Percentiles rank a stretch among this genome's conserved stretches.
phyloP scores from a whole-genome alignment of 2,113 vertebrate species.

The Chaetura pelagica region DNA sequence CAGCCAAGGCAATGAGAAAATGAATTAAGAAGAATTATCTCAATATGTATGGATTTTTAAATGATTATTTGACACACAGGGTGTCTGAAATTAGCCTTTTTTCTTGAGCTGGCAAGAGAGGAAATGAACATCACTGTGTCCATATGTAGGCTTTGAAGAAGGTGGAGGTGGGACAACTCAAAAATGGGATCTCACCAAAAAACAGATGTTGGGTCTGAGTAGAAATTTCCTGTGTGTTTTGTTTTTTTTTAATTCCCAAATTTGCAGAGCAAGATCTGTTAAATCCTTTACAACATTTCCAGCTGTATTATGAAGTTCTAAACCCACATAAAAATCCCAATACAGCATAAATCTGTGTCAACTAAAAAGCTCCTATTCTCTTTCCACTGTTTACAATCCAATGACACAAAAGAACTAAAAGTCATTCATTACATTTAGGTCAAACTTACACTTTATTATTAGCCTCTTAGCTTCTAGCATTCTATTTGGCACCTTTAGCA shows the following conservation, averaged over 20 bases:
- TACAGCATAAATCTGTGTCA: conserved; percentile 13
- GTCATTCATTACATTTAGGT: background rate
- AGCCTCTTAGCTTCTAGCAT: background rate
- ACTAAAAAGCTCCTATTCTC: background rate
- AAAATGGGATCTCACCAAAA: background rate
- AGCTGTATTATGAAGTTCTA: background rate
- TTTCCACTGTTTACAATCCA: background rate
- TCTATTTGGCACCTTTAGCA: background rate
- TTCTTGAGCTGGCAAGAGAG: background rate
- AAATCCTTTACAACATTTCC: conserved; percentile 27
- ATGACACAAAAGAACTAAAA: background rate
- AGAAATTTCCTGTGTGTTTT: conserved; percentile 19
- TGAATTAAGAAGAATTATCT: background rate
- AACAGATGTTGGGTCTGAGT: background rate
- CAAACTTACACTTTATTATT: background rate
- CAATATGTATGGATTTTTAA: background rate
- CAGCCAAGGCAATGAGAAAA: background rate
- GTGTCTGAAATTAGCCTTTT: background rate
- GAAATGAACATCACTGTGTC: conserved; percentile 12
- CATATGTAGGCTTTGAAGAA: background rate
- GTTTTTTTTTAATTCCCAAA: conserved; percentile 35
- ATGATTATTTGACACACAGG: background rate
- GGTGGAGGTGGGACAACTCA: background rate
- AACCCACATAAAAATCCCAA: background rate
- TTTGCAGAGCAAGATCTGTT: conserved; percentile 28